A percentile compares a stretch with the other conserved stretches of the same genome.
phyloP scores from a whole-genome alignment of 2,113 vertebrate species.

The Danio rerio region GRCz12tu NC_133191.1:27013001-27013500 shows the following conservation, averaged over 20 bases:
- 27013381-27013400: slow-evolving; percentile 1
- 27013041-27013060: slow-evolving; percentile 49
- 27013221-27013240: slow-evolving; percentile 36
- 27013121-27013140: slow-evolving; percentile 1
- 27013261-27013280: neutral
- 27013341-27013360: slow-evolving; percentile 27
- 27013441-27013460: neutral
- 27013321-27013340: neutral
- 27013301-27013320: neutral
- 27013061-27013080: slow-evolving; percentile 25
- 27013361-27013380: slow-evolving; percentile 36
- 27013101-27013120: neutral
- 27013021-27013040: slow-evolving; percentile 44
- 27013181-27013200: slow-evolving; percentile 59
- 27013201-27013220: slow-evolving; percentile 57
- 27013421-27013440: slow-evolving; percentile 2
- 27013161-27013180: slow-evolving; percentile 35
- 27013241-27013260: neutral
- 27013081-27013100: slow-evolving; percentile 50
- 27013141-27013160: slow-evolving; percentile 32
- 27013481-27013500: neutral
- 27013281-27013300: neutral
- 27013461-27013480: neutral
- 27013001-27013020: slow-evolving; percentile 54
- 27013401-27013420: neutral